A percentile compares a stretch with the other conserved stretches of the same genome.
Evolutionary conservation across 2,797 vertebrate species (phyloP).

Genomic region (Amblyraja radiata): DNA sequence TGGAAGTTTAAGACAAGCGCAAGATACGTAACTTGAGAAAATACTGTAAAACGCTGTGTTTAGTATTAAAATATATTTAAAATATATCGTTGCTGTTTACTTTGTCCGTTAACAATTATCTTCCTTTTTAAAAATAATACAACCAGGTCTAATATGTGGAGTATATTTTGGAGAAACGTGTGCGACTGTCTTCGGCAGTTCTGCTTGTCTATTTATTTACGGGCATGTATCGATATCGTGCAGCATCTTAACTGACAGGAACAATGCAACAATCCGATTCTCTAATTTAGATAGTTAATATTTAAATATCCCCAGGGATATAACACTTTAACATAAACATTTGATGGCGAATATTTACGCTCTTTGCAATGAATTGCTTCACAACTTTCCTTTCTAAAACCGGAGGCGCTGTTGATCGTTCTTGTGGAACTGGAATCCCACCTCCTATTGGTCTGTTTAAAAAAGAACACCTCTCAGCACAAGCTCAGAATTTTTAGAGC

Average conservation of each 20-base stretch:
- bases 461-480: not conserved
- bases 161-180: not conserved
- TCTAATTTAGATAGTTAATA: not conserved
- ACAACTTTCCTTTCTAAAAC: not conserved
- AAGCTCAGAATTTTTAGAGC: not conserved
- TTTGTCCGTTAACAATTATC: not conserved
- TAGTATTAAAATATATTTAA: not conserved
- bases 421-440: not conserved
- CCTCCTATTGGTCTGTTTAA: conserved; percentile 25
- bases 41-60: not conserved
- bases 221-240: not conserved
- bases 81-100: too few species aligned
- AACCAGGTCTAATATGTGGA: not conserved
- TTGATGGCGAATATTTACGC: not conserved
- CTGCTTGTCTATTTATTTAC: not conserved
- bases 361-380: not conserved
- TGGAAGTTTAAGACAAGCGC: not conserved
- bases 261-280: not conserved
- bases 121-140: not conserved
- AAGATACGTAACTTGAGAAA: not conserved
- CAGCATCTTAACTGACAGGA: not conserved
- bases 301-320: not conserved
- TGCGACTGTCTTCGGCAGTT: not conserved
- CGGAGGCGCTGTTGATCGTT: not conserved
- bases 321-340: not conserved